These are phyloP conservation scores for Colletes gigas DNA, from an alignment of 1,140 invertebrate species.

Conservation along the genomic window DNA sequence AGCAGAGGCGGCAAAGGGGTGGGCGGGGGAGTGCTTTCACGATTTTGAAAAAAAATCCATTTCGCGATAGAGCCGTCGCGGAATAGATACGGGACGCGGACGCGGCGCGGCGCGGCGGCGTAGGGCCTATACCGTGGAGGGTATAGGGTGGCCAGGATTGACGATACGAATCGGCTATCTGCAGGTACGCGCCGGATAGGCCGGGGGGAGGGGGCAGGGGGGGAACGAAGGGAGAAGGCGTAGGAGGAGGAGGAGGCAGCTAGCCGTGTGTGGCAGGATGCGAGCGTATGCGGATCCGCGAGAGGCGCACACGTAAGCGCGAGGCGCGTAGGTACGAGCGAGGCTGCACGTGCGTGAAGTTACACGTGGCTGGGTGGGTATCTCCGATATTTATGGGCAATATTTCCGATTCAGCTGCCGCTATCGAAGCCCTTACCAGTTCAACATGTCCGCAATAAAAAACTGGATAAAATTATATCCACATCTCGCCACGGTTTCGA, in stretches of 20 bases:
- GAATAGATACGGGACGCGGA: constrained; percentile 67
- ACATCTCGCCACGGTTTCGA: constrained; percentile 76
- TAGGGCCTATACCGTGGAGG: constrained; percentile 49
- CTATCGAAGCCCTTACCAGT: constrained; percentile 80
- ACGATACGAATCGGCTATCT: constrained; percentile 70
- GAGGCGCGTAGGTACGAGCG: constrained; percentile 29
- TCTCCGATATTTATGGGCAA: constrained; percentile 81
- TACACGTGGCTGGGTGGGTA: constrained; percentile 68
- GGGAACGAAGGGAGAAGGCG: not conserved
- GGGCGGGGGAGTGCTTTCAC: constrained; percentile 41
- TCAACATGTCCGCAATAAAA: constrained; percentile 81
- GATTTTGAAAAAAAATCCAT: constrained; percentile 68
- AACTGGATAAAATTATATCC: constrained; percentile 81
- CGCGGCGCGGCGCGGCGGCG: constrained; percentile 44
- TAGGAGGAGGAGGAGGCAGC: constrained; percentile 14
- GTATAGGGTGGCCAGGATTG: constrained; percentile 63
- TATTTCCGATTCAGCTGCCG: constrained; percentile 80
- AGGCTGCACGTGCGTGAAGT: constrained; percentile 64
- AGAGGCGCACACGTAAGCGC: constrained; percentile 1
- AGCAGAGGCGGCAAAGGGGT: not conserved
- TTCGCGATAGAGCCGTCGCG: constrained; percentile 67
- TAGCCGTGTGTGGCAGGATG: constrained; percentile 27
- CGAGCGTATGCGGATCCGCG: constrained; percentile 17
- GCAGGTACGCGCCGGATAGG: constrained; percentile 54
- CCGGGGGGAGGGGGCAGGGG: not conserved